Evolutionary conservation across 2,797 vertebrate genomes (phyloP), one percentile per base, ranked within the genome.

Genomic region (Pelodytes ibericus): DNA sequence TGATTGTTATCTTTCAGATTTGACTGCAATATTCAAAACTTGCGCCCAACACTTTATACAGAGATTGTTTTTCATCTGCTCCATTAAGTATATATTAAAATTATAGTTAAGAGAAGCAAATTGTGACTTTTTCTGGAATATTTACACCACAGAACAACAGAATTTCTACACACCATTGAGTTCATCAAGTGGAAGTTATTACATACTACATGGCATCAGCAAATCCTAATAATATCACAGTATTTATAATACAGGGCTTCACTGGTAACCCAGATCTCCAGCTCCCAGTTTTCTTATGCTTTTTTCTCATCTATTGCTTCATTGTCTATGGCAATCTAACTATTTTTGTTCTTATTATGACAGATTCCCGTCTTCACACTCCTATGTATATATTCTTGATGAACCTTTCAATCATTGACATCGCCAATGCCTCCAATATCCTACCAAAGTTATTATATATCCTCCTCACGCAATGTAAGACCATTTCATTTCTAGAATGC

Each of bases 381-480:
- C 81, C 84, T 16, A 80, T 83, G 84, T 84, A 83, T 62, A 76
- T 84, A 13, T 87, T 87, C 44, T 81, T 88, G 63, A 68, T n/a
- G 10, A 81, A 86, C 7, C 77, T 87, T 80, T 44, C 85, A 74
- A 44, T 85, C 75, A 10, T 82, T 22, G 74, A 75, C 29, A 69
- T 75, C 16, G 20, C 31, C 25, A 51, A 33, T 33, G 56, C 82
- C 4, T 84, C 83, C 2, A 71, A 66, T 4, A 81, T 85, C 80
- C 74, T 80, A 3, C 84, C 86, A 15, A 84, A 87, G 72, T 81
- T 85, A 80, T 69, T 88, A 68, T 24, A 61, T 61, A 75, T 80
- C 20, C 83, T 88, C 44, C 31, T 86, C 44, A 78, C 60, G 1
- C 62, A 56, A 24, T 74, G 79, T 36, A 85, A 84, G 15, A 51